Percentiles rank a stretch among this genome's conserved stretches.
These are phyloP conservation scores for Enteromius treurensis DNA, from an alignment of 2,797 vertebrate genomes.

Conservation along the genomic window DNA sequence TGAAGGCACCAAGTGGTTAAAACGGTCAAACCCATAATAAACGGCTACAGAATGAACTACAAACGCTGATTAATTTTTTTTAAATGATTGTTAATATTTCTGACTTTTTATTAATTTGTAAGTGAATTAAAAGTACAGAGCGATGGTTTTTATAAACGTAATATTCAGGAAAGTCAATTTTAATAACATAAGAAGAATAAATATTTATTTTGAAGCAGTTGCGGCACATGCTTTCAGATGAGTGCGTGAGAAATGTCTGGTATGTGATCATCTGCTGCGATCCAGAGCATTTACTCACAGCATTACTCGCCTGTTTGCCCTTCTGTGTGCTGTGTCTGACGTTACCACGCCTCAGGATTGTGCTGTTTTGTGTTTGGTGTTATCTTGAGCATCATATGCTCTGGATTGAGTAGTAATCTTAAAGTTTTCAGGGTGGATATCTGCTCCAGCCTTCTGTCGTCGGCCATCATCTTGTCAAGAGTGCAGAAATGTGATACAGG, in stretches of 20 bases:
- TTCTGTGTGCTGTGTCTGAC: background rate
- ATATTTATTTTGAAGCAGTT: background rate
- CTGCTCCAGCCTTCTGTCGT: conserved; percentile 59
- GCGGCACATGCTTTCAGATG: background rate
- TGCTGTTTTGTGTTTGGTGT: background rate
- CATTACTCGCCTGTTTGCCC: background rate
- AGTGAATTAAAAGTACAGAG: background rate
- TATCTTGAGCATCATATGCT: too few species aligned
- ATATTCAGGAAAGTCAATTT: background rate
- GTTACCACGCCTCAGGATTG: too few species aligned
- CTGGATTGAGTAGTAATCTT: background rate
- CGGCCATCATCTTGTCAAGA: conserved; percentile 50
- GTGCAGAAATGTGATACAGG: conserved; percentile 56
- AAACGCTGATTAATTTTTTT: background rate
- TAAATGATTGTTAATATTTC: background rate
- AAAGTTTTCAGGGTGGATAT: too few species aligned
- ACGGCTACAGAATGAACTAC: background rate
- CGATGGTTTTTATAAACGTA: background rate
- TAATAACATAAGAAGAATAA: background rate
- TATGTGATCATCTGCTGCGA: background rate
- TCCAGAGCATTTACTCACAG: background rate
- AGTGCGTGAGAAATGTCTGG: conserved; percentile 10
- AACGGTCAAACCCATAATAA: background rate
- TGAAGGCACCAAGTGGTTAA: background rate
- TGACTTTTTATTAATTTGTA: background rate